Evolutionary conservation across 2,888 invertebrate species (phyloP).

Genomic region (Erebia ligea): DNA sequence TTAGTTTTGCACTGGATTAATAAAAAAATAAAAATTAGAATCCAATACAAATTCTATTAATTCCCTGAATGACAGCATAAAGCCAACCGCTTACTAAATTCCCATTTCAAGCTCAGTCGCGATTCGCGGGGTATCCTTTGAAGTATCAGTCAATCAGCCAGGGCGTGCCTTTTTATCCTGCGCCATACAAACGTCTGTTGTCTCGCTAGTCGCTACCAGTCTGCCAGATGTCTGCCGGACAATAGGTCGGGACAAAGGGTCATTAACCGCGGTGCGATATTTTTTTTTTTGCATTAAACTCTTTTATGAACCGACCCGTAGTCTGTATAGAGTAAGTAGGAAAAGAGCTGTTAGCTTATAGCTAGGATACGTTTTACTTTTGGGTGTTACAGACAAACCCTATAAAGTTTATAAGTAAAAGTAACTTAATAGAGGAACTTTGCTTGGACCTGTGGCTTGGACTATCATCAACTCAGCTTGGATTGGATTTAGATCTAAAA

Average conservation of each 20-base stretch:
- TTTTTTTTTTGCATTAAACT: slow-evolving; percentile 42
- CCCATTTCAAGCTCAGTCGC: neutral
- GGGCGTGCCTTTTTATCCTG: neutral
- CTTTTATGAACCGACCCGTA: slow-evolving; percentile 43
- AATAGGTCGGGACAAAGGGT: slow-evolving; percentile 53
- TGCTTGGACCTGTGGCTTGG: too few relatives aligned
- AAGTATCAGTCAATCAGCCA: slow-evolving; percentile 15
- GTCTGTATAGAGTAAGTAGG: neutral
- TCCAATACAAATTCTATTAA: slow-evolving; percentile 2
- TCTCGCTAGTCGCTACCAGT: slow-evolving; percentile 43
- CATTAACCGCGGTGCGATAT: slow-evolving; percentile 50
- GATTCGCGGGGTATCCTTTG: slow-evolving; percentile 13
- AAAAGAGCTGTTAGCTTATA: neutral
- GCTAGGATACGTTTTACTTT: too few relatives aligned
- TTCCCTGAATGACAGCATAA: slow-evolving; percentile 12
- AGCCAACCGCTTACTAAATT: slow-evolving; percentile 9
- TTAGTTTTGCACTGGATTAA: neutral
- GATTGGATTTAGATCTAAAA: too few relatives aligned
- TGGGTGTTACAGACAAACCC: too few relatives aligned
- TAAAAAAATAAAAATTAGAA: neutral
- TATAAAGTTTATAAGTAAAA: too few relatives aligned
- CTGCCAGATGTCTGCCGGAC: slow-evolving; percentile 45
- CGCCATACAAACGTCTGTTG: slow-evolving; percentile 27
- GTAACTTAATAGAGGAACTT: too few relatives aligned
- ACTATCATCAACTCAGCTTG: too few relatives aligned